Percentiles rank a stretch among this genome's conserved stretches.
phyloP scores from a whole-genome alignment of 2,888 invertebrate species.

The Orchesellides sinensis region DNA sequence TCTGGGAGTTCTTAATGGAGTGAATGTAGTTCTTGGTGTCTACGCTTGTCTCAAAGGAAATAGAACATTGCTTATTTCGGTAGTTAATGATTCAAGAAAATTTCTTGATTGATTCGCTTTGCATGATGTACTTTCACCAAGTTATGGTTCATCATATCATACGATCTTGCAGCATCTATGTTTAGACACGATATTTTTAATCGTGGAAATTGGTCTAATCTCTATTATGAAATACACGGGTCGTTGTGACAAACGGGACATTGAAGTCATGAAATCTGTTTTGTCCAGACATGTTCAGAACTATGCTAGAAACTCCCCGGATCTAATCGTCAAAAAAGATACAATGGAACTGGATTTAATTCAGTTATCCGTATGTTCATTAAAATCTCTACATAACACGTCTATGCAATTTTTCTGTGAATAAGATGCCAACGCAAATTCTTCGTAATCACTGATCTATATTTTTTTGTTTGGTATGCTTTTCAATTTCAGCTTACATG shows the following conservation, averaged over 20 bases:
- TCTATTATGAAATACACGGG: constrained; percentile 22
- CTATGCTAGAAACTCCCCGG: background rate
- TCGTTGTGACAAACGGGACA: constrained; percentile 34
- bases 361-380: constrained; percentile 41
- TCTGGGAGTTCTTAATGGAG: background rate
- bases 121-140: background rate
- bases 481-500: constrained; percentile 51
- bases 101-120: background rate
- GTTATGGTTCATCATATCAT: background rate
- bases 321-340: constrained; percentile 17
- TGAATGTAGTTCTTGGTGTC: constrained; percentile 36
- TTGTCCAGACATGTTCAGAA: constrained; percentile 32
- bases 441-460: no score
- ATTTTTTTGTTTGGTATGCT: no score
- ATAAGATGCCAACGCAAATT: no score
- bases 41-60: constrained; percentile 28
- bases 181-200: constrained; percentile 29
- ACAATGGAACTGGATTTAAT: constrained; percentile 38
- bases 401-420: background rate
- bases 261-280: constrained; percentile 32
- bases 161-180: constrained; percentile 35
- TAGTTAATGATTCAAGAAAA: constrained; percentile 2
- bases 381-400: background rate
- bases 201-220: constrained; percentile 24
- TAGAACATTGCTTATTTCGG: constrained; percentile 17